phyloP scores from a whole-genome alignment of 1,140 invertebrate genomes.

The Maniola jurtina region DNA sequence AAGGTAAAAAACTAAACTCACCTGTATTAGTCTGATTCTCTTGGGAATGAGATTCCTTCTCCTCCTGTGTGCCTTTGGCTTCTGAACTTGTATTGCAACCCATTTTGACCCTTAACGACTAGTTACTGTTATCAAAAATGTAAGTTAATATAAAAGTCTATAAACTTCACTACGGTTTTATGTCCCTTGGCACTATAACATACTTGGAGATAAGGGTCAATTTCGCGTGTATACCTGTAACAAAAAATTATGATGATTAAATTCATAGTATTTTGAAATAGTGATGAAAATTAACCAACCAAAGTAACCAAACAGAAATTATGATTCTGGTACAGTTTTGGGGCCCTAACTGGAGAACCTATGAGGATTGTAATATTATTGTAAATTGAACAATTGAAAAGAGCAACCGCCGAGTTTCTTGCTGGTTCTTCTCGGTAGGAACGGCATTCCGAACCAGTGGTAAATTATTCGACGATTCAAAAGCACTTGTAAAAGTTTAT shows the following conservation, averaged over 20 bases:
- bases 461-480: too few species aligned
- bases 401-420: too few species aligned
- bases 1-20: constrained; percentile 15
- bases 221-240: constrained; percentile 20
- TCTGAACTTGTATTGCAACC: constrained; percentile 52
- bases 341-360: too few species aligned
- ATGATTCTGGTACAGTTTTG: too few species aligned
- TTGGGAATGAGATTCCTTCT: constrained; percentile 32
- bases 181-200: constrained; percentile 24
- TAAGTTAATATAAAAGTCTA: constrained; percentile 15
- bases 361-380: too few species aligned
- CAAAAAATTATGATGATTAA: constrained; percentile 2
- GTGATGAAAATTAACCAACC: too few species aligned
- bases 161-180: constrained; percentile 9
- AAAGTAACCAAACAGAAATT: too few species aligned
- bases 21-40: constrained; percentile 43
- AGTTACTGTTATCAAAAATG: background rate
- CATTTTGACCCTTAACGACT: constrained; percentile 40
- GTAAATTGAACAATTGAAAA: too few species aligned
- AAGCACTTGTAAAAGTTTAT: too few species aligned
- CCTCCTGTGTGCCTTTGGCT: constrained; percentile 42
- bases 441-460: too few species aligned
- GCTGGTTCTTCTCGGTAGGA: too few species aligned
- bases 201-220: constrained; percentile 12
- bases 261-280: background rate